Evolutionary conservation across 2,797 vertebrate species (phyloP).

Genomic region (Enteromius paludinosus): DNA sequence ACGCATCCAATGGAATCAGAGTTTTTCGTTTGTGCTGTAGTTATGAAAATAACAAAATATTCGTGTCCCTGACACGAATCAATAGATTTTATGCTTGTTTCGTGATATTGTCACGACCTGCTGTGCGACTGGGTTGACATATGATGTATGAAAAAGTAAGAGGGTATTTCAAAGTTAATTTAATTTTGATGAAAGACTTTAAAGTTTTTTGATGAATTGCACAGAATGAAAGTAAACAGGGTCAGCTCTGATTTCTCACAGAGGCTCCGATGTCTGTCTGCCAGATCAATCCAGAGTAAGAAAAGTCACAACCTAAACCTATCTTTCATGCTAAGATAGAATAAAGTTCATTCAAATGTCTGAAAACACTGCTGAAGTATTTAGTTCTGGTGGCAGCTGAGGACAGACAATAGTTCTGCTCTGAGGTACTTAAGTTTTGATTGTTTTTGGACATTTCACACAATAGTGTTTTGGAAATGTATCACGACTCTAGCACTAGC

Average conservation of each 20-base stretch:
- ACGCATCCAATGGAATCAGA: no score
- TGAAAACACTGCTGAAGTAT: neutral
- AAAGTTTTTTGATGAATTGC: neutral
- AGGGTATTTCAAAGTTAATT: neutral
- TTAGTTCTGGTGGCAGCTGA: neutral
- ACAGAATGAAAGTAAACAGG: neutral
- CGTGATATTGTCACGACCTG: no score
- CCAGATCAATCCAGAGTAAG: constrained; percentile 16
- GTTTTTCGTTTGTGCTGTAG: no score
- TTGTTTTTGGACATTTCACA: neutral
- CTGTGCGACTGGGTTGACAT: no score
- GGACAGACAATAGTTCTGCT: neutral
- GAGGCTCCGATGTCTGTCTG: constrained; percentile 12
- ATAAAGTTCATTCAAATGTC: neutral
- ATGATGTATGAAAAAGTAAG: neutral
- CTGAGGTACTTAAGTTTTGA: neutral
- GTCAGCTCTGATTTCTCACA: neutral
- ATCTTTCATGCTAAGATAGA: neutral
- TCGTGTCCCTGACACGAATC: no score
- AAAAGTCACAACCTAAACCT: neutral
- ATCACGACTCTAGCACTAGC: neutral
- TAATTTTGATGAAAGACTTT: neutral
- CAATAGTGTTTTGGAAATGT: neutral
- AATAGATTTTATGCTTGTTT: no score
- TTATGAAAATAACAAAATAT: no score